A percentile compares a stretch with the other conserved stretches of the same genome.
These are phyloP conservation scores for Metridium senile DNA, from an alignment of 92 coral and sea anemone species.

Conservation along the genomic window DNA sequence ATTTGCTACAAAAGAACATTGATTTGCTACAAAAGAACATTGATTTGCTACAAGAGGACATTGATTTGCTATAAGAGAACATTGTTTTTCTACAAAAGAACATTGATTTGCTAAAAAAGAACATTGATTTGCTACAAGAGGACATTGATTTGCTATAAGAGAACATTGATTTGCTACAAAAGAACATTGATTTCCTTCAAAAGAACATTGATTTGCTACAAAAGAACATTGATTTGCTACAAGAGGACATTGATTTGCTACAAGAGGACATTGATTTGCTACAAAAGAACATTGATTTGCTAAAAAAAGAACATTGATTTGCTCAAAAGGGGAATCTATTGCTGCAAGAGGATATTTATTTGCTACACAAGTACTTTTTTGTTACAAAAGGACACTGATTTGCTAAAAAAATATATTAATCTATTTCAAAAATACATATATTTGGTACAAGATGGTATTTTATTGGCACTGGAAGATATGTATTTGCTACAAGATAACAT, in stretches of 20 bases:
- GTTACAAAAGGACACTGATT: too few relatives aligned
- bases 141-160: not conserved
- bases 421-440: too few relatives aligned
- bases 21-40: not conserved
- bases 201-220: not conserved
- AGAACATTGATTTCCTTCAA: not conserved
- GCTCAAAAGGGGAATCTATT: too few relatives aligned
- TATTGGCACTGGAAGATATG: too few relatives aligned
- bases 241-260: not conserved
- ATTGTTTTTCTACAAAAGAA: not conserved
- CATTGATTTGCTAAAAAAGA: not conserved
- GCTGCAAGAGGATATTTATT: too few relatives aligned
- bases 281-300: not conserved
- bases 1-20: not conserved
- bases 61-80: not conserved
- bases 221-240: not conserved
- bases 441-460: too few relatives aligned
- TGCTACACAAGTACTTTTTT: too few relatives aligned
- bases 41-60: not conserved
- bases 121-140: not conserved
- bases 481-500: too few relatives aligned
- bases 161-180: not conserved
- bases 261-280: not conserved
- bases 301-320: not conserved
- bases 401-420: too few relatives aligned